Percentiles rank a stretch among this genome's conserved stretches.
Conservation (phyloP, 2,797 vertebrate species). For the Choloepus didactylus region DNA sequence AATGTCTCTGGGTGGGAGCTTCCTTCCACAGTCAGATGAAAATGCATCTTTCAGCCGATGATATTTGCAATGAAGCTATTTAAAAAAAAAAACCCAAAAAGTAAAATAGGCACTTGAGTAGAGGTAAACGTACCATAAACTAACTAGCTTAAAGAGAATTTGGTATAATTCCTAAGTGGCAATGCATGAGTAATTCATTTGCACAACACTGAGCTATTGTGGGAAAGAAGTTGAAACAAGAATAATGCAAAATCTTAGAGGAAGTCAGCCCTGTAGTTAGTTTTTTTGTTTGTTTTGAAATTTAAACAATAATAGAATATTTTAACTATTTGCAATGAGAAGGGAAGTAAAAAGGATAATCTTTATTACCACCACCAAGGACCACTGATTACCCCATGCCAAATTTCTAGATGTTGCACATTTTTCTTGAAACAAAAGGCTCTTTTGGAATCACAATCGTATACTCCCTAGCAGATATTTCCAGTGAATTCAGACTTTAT, state of each 20-base stretch:
- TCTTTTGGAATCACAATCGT: background rate
- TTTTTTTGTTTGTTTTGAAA: background rate
- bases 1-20: background rate
- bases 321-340: background rate
- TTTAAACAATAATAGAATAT: background rate
- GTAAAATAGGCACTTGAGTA: background rate
- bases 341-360: background rate
- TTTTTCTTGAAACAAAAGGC: background rate
- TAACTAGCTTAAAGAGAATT: background rate
- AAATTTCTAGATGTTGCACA: background rate
- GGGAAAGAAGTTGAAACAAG: background rate
- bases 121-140: background rate
- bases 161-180: background rate
- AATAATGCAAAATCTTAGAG: background rate
- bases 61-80: background rate
- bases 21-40: background rate
- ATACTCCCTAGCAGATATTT: background rate
- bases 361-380: no score
- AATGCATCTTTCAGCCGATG: background rate
- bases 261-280: background rate
- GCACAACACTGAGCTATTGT: background rate
- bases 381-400: no score
- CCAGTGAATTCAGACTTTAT: background rate
- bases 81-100: background rate
- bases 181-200: background rate